phyloP scores from a whole-genome alignment of 2,113 vertebrate genomes.

The Platichthys flesus region DNA sequence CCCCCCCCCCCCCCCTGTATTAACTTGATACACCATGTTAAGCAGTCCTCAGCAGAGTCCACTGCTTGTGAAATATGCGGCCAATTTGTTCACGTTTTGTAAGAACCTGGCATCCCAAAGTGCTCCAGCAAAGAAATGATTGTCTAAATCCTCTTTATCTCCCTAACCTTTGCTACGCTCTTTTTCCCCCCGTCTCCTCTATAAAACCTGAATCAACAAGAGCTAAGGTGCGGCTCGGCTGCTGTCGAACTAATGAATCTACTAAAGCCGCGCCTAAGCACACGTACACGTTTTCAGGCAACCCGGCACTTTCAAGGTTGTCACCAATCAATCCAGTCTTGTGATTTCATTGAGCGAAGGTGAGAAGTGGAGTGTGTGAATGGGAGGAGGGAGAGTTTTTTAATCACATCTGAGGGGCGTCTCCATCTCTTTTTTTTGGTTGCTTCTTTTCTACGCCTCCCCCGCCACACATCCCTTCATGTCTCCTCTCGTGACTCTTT shows the following conservation, averaged over 20 bases:
- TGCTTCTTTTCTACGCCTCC: conserved; percentile 26
- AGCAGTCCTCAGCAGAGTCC: conserved; percentile 51
- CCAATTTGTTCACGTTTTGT: conserved; percentile 62
- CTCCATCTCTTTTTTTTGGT: background rate
- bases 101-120: conserved; percentile 33
- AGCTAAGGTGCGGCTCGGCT: conserved; percentile 44
- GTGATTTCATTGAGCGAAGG: conserved; percentile 64
- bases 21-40: conserved; percentile 55
- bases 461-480: conserved; percentile 44
- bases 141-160: conserved; percentile 65
- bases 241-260: conserved; percentile 33
- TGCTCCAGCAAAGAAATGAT: conserved; percentile 30
- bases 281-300: conserved; percentile 1
- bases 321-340: conserved; percentile 58
- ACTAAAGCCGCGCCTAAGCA: background rate
- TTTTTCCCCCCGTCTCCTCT: background rate
- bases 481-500: conserved; percentile 31
- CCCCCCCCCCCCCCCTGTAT: conserved; percentile 20
- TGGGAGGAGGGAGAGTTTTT: conserved; percentile 54
- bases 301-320: conserved; percentile 51
- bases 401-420: conserved; percentile 60
- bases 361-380: conserved; percentile 60
- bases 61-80: conserved; percentile 59
- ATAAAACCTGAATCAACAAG: conserved; percentile 47
- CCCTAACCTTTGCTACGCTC: conserved; percentile 56